phyloP scores from a whole-genome alignment of 2,113 vertebrate genomes.

The Oreochromis aureus region DNA sequence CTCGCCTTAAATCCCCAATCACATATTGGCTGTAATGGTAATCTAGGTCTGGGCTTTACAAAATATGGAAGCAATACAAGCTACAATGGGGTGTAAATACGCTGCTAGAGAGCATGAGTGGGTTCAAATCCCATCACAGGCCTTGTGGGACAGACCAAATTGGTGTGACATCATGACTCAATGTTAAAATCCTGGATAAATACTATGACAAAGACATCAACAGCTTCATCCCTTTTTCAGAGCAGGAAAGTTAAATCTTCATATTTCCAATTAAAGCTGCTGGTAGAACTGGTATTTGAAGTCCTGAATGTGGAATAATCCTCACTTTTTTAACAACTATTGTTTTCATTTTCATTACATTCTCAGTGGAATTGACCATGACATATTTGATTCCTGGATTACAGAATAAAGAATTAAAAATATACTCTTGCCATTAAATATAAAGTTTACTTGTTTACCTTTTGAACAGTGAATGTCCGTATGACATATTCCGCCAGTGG shows the following conservation, averaged over 20 bases:
- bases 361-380: background rate
- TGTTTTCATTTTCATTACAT: background rate
- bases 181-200: background rate
- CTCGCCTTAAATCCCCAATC: background rate
- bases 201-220: background rate
- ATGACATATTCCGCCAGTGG: slow-evolving; percentile 95
- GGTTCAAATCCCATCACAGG: background rate
- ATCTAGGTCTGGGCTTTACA: background rate
- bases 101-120: background rate
- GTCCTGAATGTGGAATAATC: background rate
- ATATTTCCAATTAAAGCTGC: background rate
- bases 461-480: slow-evolving; percentile 93
- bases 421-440: background rate
- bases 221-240: background rate
- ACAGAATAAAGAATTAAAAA: background rate
- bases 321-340: background rate
- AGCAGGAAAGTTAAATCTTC: background rate
- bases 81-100: background rate
- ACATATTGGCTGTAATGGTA: background rate
- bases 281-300: background rate
- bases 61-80: background rate
- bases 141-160: background rate
- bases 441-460: slow-evolving; percentile 71
- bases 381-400: background rate
- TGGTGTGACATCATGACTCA: background rate